These are phyloP conservation scores for Siphamia tubifer DNA, from an alignment of 2,113 vertebrate species.

Conservation along the genomic window DNA sequence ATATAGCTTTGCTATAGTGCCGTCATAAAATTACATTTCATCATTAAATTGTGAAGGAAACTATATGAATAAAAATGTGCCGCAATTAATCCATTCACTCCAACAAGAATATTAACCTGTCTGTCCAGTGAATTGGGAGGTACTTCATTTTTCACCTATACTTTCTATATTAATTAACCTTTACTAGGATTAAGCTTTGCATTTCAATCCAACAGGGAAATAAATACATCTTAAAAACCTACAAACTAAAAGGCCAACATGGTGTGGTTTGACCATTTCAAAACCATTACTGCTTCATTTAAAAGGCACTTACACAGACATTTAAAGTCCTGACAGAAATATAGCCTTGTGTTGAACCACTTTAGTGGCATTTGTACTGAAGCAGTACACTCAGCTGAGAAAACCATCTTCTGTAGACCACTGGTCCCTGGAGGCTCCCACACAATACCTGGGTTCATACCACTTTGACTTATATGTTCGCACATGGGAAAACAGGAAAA, in stretches of 20 bases:
- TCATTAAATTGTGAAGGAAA: background rate
- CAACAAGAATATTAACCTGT: too few species aligned
- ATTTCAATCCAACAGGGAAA: background rate
- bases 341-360: background rate
- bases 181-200: background rate
- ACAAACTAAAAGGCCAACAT: background rate
- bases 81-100: too few species aligned
- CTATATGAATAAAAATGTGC: too few species aligned
- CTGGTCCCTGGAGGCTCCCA: conserved; percentile 1
- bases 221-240: background rate
- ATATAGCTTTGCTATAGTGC: background rate
- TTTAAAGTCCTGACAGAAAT: conserved; percentile 21
- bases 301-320: conserved; percentile 20
- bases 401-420: conserved; percentile 29
- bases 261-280: conserved; percentile 9
- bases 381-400: conserved; percentile 42
- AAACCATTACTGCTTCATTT: background rate
- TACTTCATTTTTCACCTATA: too few species aligned
- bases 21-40: background rate
- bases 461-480: conserved; percentile 47
- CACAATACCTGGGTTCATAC: conserved; percentile 63
- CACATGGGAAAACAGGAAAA: conserved; percentile 42
- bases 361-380: conserved; percentile 3
- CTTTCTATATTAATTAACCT: too few species aligned
- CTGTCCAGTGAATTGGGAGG: too few species aligned